A percentile compares a stretch with the other conserved stretches of the same genome.
phyloP scores from a whole-genome alignment of 2,113 vertebrate species.

The Pteropus alecto region DNA sequence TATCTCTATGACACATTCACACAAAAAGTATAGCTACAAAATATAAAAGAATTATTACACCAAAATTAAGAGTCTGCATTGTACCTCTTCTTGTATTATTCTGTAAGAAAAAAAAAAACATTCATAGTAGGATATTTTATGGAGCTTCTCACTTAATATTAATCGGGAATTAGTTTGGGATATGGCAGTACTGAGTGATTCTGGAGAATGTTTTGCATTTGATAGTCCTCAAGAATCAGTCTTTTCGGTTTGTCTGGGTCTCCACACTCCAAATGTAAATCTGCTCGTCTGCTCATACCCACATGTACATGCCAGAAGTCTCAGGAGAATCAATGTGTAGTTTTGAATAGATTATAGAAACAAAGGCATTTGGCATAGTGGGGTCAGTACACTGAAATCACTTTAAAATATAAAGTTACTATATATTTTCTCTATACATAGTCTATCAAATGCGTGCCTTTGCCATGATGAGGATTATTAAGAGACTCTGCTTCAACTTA shows the following conservation, averaged over 20 bases:
- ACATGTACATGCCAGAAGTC: neutral
- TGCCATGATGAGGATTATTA: neutral
- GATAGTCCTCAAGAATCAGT: constrained; percentile 46
- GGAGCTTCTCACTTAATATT: constrained; percentile 20
- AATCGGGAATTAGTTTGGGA: constrained; percentile 45
- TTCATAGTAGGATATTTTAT: constrained; percentile 38
- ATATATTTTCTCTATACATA: neutral
- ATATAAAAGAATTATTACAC: constrained; percentile 71
- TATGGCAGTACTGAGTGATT: constrained; percentile 29
- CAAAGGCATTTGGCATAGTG: neutral
- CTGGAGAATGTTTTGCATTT: constrained; percentile 61
- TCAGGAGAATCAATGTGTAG: neutral
- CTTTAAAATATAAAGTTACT: neutral
- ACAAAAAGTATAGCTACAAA: constrained; percentile 70
- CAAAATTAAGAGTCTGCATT: constrained; percentile 36
- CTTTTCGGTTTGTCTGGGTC: neutral
- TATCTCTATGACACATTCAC: constrained; percentile 54
- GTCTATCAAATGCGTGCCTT: neutral
- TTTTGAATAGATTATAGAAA: neutral
- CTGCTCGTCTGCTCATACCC: neutral
- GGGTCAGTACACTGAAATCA: neutral
- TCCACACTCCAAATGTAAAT: neutral
- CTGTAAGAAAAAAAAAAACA: constrained; percentile 52
- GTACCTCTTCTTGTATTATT: constrained; percentile 48
- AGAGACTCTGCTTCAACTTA: neutral